Base-by-base conservation (phyloP, 2,797 vertebrate species). In the Orestias chungarensis region DNA sequence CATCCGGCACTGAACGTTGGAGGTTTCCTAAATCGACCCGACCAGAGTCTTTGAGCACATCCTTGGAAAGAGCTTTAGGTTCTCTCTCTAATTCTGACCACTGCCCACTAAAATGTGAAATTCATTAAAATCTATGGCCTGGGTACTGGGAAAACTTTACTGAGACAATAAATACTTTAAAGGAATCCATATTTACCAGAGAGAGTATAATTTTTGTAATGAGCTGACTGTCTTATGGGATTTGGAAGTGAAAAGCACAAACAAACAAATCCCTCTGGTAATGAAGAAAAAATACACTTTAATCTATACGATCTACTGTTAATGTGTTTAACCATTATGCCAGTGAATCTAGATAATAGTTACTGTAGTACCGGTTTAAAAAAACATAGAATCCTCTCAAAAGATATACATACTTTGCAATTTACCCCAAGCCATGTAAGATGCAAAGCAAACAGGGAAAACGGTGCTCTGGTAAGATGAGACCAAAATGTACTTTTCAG, bases 21-120 rank as follows among this genome's bases (percentile, higher is more conserved):
- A 76, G 73, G 78, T 88, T 76, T 82, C 68, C 78, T 84, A 75
- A 35, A 83, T 44, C 47, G 9, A 50, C 62, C 17, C n/a, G 1
- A 61, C 68, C 67, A 18, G 72, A 79, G 69, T 73, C 78, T 83
- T 40, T 52, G 66, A 74, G 69, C 43, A 20, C 55, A 35, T 70
- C 64, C 38, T n/a, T 5, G 8, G 49, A 69, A 64, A 72, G 29
- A 18, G 66, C 43, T 2, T 44, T 54, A 1, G 33, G 12, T 38
- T n/a, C 59, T n/a, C 23, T 40, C 59, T 14, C 0, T 12, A 38
- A 38, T 31, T 59, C 31, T 29, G 54, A 57, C 25, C 18, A 29
- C 2, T 2, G 6, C 33, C 55, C 31, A n/a, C 29, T 5, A 15
- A 20, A 33, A 59, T 1, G 1, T 18, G 29, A 57, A 35, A 4